Base-by-base conservation (phyloP, 1,140 invertebrate species). In the Solenopsis invicta region DNA sequence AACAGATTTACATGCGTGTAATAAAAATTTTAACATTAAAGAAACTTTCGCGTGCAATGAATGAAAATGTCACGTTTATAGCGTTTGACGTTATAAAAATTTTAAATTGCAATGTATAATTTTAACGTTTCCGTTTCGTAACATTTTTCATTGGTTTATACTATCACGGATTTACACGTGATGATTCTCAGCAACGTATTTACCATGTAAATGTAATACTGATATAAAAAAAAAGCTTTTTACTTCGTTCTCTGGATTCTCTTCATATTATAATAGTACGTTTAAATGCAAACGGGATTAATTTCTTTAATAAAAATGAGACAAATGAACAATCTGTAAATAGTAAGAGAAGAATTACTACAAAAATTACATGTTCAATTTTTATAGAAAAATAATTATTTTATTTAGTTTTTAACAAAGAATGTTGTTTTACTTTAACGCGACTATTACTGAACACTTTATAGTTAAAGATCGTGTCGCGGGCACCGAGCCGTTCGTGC, bases 101-200 rank as follows among this genome's bases (percentile, higher is more conserved):
- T 59, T 82, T 61, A 37, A 84, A 84, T 61, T 61, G 80, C 18
- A 16, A 50, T 50, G 45, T 75, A 75, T 74, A 50, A 62, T 84
- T 54, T 84, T 84, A 61, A 62, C 45, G 13, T 61, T 84, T 48
- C 4, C 10, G n/a, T 75, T 18, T 74, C 37, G 41, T 48, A 75
- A 75, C 24, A 59, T 61, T 84, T 84, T 48, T 74, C 37, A 21
- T 29, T 50, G 18, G 54, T 84, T 84, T 75, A 59, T 34, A 66
- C 66, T 72, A 56, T 81, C 16, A n/a, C 4, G 54, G 24, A 82
- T 61, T 82, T 61, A 21, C 56, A 37, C 54, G n/a, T 13, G 41
- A 24, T 59, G 13, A 82, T 74, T 24, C 13, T 82, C 37, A 72
- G 50, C 21, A 66, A 8, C n/a, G 54, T n/a, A 34, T 75, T 84